Evolutionary conservation across 2,888 invertebrate genomes (phyloP).

Genomic region (Aphrophora alni): DNA sequence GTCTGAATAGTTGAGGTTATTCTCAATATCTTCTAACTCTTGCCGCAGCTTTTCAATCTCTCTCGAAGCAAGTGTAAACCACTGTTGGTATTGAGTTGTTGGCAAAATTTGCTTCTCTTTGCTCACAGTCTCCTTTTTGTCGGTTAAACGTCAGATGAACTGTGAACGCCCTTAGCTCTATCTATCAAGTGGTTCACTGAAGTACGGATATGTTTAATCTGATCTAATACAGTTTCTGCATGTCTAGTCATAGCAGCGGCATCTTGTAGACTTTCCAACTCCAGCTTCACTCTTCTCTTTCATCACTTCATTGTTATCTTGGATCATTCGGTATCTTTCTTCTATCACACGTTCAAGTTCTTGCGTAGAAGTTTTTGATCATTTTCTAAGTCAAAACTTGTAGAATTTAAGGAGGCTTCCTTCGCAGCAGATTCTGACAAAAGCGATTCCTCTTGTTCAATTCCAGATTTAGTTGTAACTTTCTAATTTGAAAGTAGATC

Average conservation of each 20-base stretch:
- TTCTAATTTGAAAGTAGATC: too few species aligned
- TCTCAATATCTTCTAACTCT: constrained; percentile 72
- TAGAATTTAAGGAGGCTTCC: constrained; percentile 89
- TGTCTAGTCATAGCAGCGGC: constrained; percentile 84
- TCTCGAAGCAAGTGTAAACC: constrained; percentile 76
- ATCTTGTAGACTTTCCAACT: constrained; percentile 75
- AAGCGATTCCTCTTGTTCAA: constrained; percentile 95
- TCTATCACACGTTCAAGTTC: constrained; percentile 87
- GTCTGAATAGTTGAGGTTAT: constrained; percentile 70
- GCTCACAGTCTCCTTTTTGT: constrained; percentile 67
- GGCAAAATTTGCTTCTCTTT: constrained; percentile 53
- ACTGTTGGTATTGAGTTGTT: constrained; percentile 70
- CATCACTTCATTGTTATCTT: constrained; percentile 83
- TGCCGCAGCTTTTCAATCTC: constrained; percentile 77
- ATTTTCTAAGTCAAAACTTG: constrained; percentile 89
- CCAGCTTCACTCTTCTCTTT: constrained; percentile 83
- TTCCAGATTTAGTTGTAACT: constrained; percentile 92
- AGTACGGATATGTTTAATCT: constrained; percentile 85
- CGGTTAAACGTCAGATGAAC: constrained; percentile 59
- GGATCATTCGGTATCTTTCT: constrained; percentile 86
- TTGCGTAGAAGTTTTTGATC: constrained; percentile 85
- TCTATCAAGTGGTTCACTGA: constrained; percentile 93
- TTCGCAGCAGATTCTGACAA: constrained; percentile 92
- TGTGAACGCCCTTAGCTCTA: constrained; percentile 63
- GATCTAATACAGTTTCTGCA: constrained; percentile 91